Base-by-base conservation (phyloP, 1,140 invertebrate species). In the Drosophila sp. region DNA sequence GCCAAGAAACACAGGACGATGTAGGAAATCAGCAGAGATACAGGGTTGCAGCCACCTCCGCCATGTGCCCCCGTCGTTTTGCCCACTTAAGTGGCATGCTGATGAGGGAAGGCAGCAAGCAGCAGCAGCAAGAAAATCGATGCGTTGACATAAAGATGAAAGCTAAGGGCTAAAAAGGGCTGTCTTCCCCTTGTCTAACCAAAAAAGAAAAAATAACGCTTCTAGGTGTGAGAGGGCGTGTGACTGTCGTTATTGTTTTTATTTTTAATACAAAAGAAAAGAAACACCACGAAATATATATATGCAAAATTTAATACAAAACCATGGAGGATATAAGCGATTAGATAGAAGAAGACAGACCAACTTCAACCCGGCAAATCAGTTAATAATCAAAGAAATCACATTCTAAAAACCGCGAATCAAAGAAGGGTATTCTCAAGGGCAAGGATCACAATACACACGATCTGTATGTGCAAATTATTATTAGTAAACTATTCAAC, bases 81-180 rank as follows among this genome's bases (percentile, higher is more conserved):
- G 23, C 35, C 32, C 60, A 63, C 76, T 79, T 79, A 81, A 79
- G 79, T 68, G 79, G 50, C 56, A 79, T 60, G 25, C 70, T 66
- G 68, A 65, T 68, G 70, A 69, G 63, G 55, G 63, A 63, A 50
- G 30, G 30, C 56, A 58, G 56, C 6, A 6, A 17, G 29, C 55
- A 38, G 10, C 60, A 61, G 25, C 40, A 44, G 29, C 2, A 47
- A 32, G 41, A 47, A 62, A 62, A 44, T 62, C 76, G 84, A 86
- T 86, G 79, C 67, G 80, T 66, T 83, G 84, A 83, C 83, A 86
- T 72, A 79, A 76, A 89, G 76, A 86, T 86, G 84, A 89, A 86
- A 83, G 83, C 83, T 38, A 58, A 58, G 56, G 56, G 54, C 32
- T 50, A 27, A 55, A 76, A 79, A 79, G 70, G 66, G 70, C 73